These are phyloP conservation scores for Mycteria americana DNA, from an alignment of 2,797 vertebrate species.

Conservation along the genomic window DNA sequence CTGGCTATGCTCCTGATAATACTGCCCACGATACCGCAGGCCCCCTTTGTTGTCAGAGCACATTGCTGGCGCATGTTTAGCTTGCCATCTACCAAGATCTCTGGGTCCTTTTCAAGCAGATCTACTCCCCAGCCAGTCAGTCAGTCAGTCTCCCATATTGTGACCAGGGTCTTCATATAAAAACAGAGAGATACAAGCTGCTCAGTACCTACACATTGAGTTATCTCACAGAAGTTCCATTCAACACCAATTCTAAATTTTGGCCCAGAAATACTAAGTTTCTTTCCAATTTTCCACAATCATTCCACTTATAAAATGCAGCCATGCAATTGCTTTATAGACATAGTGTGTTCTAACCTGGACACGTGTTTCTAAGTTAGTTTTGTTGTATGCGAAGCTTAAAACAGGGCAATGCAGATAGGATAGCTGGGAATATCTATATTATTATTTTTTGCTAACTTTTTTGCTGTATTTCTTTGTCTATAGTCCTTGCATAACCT, in stretches of 20 bases:
- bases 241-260: not conserved
- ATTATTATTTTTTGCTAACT: accelerated
- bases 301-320: not conserved
- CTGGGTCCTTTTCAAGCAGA: not conserved
- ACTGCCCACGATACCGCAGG: not conserved
- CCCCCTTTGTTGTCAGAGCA: not conserved
- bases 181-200: not conserved
- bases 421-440: not conserved
- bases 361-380: not conserved
- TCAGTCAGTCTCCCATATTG: no score
- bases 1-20: not conserved
- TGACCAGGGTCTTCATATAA: not conserved
- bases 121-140: not conserved
- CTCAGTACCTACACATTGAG: not conserved
- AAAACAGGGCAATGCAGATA: not conserved
- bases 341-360: accelerated
- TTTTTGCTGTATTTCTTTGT: not conserved
- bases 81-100: not conserved
- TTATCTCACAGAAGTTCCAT: not conserved
- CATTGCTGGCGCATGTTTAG: not conserved
- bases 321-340: not conserved
- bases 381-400: not conserved
- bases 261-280: not conserved
- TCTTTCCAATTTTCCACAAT: not conserved
- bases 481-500: not conserved